phyloP scores from a whole-genome alignment of 2,113 vertebrate genomes.

The Rhagologus leucostigma region DNA sequence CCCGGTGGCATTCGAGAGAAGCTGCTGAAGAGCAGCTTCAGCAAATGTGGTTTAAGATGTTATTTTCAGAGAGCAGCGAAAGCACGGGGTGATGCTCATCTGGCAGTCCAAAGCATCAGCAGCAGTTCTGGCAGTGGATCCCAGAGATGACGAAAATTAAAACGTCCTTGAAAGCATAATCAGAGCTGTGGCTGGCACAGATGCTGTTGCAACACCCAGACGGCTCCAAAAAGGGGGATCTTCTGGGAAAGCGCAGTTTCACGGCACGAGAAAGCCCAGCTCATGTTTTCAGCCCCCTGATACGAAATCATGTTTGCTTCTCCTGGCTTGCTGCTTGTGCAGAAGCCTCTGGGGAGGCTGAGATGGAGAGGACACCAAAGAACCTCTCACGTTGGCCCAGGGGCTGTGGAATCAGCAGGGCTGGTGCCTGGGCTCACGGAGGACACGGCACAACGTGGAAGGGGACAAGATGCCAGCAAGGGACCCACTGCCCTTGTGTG shows the following conservation, averaged over 20 bases:
- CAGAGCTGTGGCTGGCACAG: not conserved
- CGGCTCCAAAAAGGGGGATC: not conserved
- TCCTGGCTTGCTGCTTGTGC: not conserved
- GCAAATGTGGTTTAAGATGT: not conserved
- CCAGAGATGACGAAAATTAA: not conserved
- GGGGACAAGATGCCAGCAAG: accelerated
- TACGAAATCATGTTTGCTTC: not conserved
- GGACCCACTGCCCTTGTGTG: accelerated
- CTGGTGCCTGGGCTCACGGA: not conserved
- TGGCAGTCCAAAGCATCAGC: not conserved
- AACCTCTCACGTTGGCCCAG: not conserved
- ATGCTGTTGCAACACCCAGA: not conserved
- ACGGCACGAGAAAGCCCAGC: not conserved
- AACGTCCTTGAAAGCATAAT: slow-evolving; percentile 30
- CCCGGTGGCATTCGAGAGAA: not conserved
- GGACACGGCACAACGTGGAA: accelerated
- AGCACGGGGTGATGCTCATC: not conserved
- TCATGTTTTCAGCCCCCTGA: not conserved
- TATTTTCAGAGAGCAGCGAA: not conserved
- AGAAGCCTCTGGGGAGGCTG: not conserved
- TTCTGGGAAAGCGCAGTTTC: not conserved
- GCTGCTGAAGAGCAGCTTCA: not conserved
- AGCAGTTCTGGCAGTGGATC: slow-evolving; percentile 4
- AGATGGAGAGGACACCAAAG: no score
- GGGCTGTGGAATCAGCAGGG: not conserved